Base-by-base conservation (phyloP, 2,888 invertebrate genomes). In the Harpagoxenus sublaevis region DNA sequence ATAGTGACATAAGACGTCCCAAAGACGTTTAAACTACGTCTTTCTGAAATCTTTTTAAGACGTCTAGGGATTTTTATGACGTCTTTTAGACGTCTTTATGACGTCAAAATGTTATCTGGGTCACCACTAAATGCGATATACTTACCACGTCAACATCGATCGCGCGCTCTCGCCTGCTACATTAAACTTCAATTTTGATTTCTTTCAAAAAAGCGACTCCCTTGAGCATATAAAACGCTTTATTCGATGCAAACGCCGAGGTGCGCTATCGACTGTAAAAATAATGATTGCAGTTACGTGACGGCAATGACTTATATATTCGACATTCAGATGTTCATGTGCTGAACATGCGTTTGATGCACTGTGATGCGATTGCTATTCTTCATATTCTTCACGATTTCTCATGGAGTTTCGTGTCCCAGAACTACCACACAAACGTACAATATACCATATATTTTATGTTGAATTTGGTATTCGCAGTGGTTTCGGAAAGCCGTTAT, bases 211-310 rank as follows among this genome's bases (percentile, higher is more conserved):
- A 53, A 53, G 28, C 18, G 39, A 42, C 18, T 42, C 18, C 18
- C 18, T 28, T 18, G 18, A 77, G 65, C 53, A 48, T 10, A 39
- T 53, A 65, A 65, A 77, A 2, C 18, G 53, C 23, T 65, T 77
- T 73, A 68, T 66, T 23, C 23, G 31, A 48, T 35, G 63, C 9
- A 23, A 84, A 48, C 55, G 15, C 23, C 23, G 53, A 68, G 23
- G 15, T 31, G 60, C n/a, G 35, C 51, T 45, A 57, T 85, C 57
- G 73, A 57, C 51, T 74, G 83, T 81, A 62, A 83, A 87, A 87
- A 84, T 88, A 85, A 89, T 77, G 82, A 87, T 75, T 31, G 51
- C 66, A 57, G 23, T 5, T 51, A 51, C 39, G 48, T 35, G 31
- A 35, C 35, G 2, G n/a, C 23, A 9, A 35, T 35, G 45, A 48